Evolutionary conservation across 1,140 invertebrate genomes (phyloP).

Genomic region (Archegozetes longisetosus): DNA sequence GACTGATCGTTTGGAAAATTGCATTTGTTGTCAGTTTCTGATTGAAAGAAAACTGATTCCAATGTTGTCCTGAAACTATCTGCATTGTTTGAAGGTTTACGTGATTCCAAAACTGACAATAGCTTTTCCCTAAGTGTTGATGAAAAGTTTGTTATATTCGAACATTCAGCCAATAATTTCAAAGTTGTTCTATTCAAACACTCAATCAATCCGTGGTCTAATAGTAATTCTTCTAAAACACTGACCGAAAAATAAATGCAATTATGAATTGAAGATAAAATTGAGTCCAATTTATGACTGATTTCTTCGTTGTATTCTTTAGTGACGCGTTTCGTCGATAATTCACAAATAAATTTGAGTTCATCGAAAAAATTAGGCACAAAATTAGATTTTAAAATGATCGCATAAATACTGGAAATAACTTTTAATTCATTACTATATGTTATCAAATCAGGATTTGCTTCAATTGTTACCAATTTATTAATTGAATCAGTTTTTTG

Average conservation of each 20-base stretch:
- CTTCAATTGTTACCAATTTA: neutral
- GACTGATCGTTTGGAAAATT: constrained; percentile 56
- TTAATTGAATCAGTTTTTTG: neutral
- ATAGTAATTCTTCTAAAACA: constrained; percentile 29
- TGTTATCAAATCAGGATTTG: neutral
- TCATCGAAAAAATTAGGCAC: constrained; percentile 14
- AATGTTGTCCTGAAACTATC: neutral
- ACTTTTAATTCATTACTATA: neutral
- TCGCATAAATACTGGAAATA: neutral
- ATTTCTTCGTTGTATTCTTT: neutral
- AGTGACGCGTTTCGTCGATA: constrained; percentile 9
- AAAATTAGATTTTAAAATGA: neutral
- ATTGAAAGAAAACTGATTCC: constrained; percentile 40
- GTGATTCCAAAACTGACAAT: neutral
- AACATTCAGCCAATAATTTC: constrained; percentile 37
- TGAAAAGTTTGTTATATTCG: constrained; percentile 33
- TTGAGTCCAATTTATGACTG: neutral
- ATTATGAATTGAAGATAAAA: constrained; percentile 34
- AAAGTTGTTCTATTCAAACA: constrained; percentile 38
- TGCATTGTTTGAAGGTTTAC: neutral
- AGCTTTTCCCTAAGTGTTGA: constrained; percentile 16
- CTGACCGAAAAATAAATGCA: constrained; percentile 42
- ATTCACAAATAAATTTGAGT: constrained; percentile 18
- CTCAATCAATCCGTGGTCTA: constrained; percentile 31
- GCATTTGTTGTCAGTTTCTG: constrained; percentile 60